A percentile compares a stretch with the other conserved stretches of the same genome.
phyloP scores from a whole-genome alignment of 2,888 invertebrate species.

The Coenonympha glycerion region DNA sequence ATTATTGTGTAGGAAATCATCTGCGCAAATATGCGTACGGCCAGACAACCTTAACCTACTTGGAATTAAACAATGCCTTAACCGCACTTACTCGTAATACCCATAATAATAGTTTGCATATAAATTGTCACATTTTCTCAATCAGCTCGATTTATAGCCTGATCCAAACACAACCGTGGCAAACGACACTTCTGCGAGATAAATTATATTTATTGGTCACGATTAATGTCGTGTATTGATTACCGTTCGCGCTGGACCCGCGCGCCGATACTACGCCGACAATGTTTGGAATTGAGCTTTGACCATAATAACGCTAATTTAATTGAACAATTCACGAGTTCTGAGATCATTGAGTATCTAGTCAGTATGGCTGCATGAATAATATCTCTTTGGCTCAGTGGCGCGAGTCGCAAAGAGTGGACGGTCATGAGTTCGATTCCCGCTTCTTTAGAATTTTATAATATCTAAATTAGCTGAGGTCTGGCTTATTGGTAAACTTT shows the following conservation, averaged over 20 bases:
- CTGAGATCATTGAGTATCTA: no score
- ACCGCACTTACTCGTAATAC: constrained; percentile 4
- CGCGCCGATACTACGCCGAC: neutral
- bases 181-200: constrained; percentile 2
- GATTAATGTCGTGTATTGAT: constrained; percentile 7
- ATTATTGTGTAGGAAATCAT: no score
- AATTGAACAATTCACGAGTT: no score
- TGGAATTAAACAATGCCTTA: constrained; percentile 6
- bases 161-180: constrained; percentile 9
- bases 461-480: no score
- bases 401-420: no score
- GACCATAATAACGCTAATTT: no score
- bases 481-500: no score
- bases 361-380: no score
- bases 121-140: constrained; percentile 23
- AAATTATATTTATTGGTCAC: constrained; percentile 7
- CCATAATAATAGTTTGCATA: constrained; percentile 14
- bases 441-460: no score
- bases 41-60: constrained; percentile 20
- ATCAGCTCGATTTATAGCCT: constrained; percentile 15
- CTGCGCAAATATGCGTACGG: neutral
- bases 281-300: no score
- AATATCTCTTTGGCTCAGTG: no score
- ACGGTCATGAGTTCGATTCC: no score
- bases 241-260: neutral